Conservation (phyloP, 2,888 invertebrate species). For the Exocentrus adspersus region DNA sequence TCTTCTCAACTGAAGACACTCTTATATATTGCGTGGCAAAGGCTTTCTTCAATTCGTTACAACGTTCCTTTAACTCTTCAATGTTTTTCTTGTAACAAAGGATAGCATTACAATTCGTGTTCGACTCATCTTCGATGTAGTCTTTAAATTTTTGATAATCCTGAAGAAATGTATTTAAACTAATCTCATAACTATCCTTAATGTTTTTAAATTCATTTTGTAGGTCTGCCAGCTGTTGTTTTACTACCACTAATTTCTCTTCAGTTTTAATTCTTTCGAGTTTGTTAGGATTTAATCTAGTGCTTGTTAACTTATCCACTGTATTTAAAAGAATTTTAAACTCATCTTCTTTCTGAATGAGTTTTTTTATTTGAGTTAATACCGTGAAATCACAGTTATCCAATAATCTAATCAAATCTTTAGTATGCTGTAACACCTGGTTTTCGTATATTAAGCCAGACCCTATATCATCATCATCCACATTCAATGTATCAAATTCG, state of each 20-base stretch:
- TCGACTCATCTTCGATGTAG: neutral
- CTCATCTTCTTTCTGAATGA: conserved; percentile 3
- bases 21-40: conserved; percentile 5
- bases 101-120: neutral
- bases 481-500: neutral
- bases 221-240: neutral
- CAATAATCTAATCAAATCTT: neutral
- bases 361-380: neutral
- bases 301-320: neutral
- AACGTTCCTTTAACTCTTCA: conserved; percentile 1
- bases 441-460: conserved; percentile 11
- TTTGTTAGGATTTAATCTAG: neutral
- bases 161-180: neutral
- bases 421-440: neutral
- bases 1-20: conserved; percentile 1
- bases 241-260: neutral
- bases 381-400: conserved; percentile 1
- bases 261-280: neutral
- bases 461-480: neutral
- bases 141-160: neutral
- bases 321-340: neutral
- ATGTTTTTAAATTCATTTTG: conserved; percentile 1
- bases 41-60: neutral
- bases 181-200: neutral
- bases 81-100: neutral